phyloP scores from a whole-genome alignment of 2,797 vertebrate species.

The Chrosomus eos region DNA sequence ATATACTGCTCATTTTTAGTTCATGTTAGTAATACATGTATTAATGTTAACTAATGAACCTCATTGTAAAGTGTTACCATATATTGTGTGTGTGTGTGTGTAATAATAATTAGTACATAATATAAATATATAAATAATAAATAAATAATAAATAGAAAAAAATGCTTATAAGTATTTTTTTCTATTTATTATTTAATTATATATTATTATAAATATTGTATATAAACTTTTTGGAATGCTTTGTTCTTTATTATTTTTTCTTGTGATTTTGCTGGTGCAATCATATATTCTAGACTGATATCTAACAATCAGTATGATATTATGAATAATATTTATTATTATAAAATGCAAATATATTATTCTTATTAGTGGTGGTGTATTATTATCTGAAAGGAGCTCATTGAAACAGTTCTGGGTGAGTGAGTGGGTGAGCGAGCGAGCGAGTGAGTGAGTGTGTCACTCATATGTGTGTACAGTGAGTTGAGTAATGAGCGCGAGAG shows the following conservation, averaged over 20 bases:
- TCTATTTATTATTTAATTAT: too few species aligned
- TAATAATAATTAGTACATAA: too few species aligned
- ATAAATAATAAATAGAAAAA: too few species aligned
- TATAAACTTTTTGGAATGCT: neutral
- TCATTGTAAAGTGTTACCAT: too few species aligned
- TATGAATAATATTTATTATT: constrained; percentile 6
- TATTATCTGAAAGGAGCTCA: neutral
- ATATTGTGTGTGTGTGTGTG: too few species aligned
- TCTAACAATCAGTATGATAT: neutral
- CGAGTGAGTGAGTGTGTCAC: constrained; percentile 39
- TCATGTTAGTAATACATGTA: too few species aligned
- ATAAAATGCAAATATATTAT: constrained; percentile 20
- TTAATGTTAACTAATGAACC: too few species aligned
- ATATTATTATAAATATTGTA: neutral
- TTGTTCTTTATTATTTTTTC: neutral
- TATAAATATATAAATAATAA: too few species aligned
- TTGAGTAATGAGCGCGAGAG: constrained; percentile 47
- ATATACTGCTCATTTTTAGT: too few species aligned
- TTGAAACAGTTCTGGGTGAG: constrained; percentile 22
- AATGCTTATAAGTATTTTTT: too few species aligned
- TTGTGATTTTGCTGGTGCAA: neutral
- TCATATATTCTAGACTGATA: neutral
- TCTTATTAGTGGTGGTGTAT: neutral
- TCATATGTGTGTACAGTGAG: constrained; percentile 44
- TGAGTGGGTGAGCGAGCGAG: constrained; percentile 5